Percentiles rank a stretch among this genome's conserved stretches.
Conservation (phyloP, 1,140 invertebrate species). For the Pseudobourletiella spinata region DNA sequence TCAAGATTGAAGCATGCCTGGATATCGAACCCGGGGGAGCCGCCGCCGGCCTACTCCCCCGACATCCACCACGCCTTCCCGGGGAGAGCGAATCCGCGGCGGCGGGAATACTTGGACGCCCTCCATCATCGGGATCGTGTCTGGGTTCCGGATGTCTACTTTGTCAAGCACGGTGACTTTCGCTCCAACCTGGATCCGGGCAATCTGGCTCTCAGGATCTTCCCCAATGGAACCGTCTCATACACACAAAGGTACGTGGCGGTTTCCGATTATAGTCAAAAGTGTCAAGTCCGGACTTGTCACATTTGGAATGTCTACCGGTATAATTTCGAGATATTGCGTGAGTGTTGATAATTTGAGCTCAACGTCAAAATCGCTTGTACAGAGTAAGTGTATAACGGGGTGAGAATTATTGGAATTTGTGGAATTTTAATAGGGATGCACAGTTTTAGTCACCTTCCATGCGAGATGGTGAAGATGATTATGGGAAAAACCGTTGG, state of each 20-base stretch:
- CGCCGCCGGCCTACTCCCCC: slow-evolving; percentile 11
- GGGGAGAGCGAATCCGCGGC: slow-evolving; percentile 40
- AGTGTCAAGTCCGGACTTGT: too few relatives aligned
- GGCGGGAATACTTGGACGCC: slow-evolving; percentile 77
- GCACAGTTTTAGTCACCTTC: too few relatives aligned
- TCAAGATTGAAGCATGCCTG: slow-evolving; percentile 74
- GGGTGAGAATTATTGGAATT: too few relatives aligned
- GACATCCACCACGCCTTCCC: slow-evolving; percentile 21
- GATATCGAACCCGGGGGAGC: slow-evolving; percentile 43
- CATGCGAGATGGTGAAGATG: too few relatives aligned
- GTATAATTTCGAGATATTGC: too few relatives aligned
- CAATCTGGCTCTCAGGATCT: slow-evolving; percentile 81
- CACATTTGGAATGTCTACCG: too few relatives aligned
- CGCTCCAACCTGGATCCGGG: slow-evolving; percentile 82
- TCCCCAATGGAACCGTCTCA: slow-evolving; percentile 81
- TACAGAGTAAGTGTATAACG: too few relatives aligned
- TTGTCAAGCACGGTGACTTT: slow-evolving; percentile 91
- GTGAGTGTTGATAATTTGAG: too few relatives aligned
- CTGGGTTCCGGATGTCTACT: slow-evolving; percentile 87
- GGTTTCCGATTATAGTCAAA: not conserved
- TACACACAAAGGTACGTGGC: slow-evolving; percentile 59
- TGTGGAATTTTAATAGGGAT: too few relatives aligned
- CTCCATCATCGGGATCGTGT: slow-evolving; percentile 81
- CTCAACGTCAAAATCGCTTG: too few relatives aligned
- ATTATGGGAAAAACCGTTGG: too few relatives aligned